Evolutionary conservation across 2,888 invertebrate genomes (phyloP), one percentile per base, ranked within the genome.

Genomic region (Cerastis leucographa): DNA sequence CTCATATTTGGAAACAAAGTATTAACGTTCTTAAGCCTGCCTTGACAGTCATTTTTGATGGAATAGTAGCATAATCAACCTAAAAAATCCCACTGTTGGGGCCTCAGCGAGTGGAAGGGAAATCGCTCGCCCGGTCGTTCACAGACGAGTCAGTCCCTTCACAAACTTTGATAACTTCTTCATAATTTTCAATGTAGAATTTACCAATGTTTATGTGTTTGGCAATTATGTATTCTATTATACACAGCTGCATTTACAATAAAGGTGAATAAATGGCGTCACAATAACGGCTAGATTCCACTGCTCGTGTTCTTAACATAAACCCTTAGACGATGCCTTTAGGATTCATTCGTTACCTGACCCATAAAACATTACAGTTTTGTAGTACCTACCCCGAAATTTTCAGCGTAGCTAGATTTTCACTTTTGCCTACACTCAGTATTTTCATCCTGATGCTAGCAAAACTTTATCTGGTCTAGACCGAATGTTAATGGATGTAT

Each of bases 401-500:
- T 65, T 74, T 73, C 49, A 49, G 49, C 14, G 44, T 0, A 19
- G 54, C 40, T 64, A 49, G 46, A 49, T 71, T 71, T 66, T 40
- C 35, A 46, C 25, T 46, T 67, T 76, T 51, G n/a, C 59, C 73
- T 54, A 29, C 6, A 40, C 44, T 73, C 19, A 17, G 54, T 65
- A 68, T 78, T 59, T 83, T 67, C 29, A 68, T 42, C 29, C 17
- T 44, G 35, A 46, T 42, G 29, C 46, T 51, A n/a, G 61, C 44
- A 1, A 67, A 74, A 65, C 0, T 66, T 65, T 76, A 82, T 85
- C 85, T 72, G 19, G 80, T 80, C 83, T 83, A 85, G 84, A 85
- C 85, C 6, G 17, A 67, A 71, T 66, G 56, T 49, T 65, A 76
- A 81, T 82, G 64, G 71, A 74, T 51, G 49, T 59, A 67, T 74